phyloP scores from a whole-genome alignment of 2,888 invertebrate genomes.

The Dicroscelio sp. region DNA sequence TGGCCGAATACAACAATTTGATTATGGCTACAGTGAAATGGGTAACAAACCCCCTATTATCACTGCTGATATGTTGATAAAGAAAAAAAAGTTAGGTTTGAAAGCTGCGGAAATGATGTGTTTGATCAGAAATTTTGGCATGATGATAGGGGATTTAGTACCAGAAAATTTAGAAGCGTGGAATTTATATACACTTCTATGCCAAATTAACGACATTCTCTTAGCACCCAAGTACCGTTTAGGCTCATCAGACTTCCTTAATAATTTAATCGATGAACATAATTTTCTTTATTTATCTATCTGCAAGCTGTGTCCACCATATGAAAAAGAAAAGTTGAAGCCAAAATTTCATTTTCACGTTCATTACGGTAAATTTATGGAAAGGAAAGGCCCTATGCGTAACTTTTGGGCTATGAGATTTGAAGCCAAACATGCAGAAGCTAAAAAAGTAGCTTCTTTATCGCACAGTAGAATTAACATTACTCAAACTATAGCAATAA shows the following conservation, averaged over 20 bases:
- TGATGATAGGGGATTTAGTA: slow-evolving; percentile 58
- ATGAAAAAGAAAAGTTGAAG: slow-evolving; percentile 34
- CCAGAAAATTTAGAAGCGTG: slow-evolving; percentile 33
- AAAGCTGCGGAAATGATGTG: slow-evolving; percentile 54
- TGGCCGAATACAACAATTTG: slow-evolving; percentile 19
- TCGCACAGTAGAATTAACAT: slow-evolving; percentile 45
- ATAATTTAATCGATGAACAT: slow-evolving; percentile 35
- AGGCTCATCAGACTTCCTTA: slow-evolving; percentile 27
- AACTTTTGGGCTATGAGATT: slow-evolving; percentile 34
- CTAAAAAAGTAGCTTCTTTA: slow-evolving; percentile 4
- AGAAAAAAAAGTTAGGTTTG: slow-evolving; percentile 28
- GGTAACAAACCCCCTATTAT: slow-evolving; percentile 21
- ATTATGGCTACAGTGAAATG: slow-evolving; percentile 35
- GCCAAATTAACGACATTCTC: not conserved
- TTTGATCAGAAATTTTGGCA: slow-evolving; percentile 49
- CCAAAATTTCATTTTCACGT: slow-evolving; percentile 83
- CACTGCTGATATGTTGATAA: not conserved
- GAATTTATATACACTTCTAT: slow-evolving; percentile 41
- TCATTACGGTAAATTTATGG: slow-evolving; percentile 81
- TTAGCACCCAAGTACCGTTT: not conserved
- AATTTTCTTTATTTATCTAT: slow-evolving; percentile 37
- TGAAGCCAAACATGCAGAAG: slow-evolving; percentile 28
- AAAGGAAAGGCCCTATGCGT: not conserved
- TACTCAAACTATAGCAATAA: slow-evolving; percentile 36
- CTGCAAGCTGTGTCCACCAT: not conserved